Evolutionary conservation across 1,140 invertebrate genomes (phyloP), one percentile per base, ranked within the genome.

Genomic region (Pachypsylla venusta): DNA sequence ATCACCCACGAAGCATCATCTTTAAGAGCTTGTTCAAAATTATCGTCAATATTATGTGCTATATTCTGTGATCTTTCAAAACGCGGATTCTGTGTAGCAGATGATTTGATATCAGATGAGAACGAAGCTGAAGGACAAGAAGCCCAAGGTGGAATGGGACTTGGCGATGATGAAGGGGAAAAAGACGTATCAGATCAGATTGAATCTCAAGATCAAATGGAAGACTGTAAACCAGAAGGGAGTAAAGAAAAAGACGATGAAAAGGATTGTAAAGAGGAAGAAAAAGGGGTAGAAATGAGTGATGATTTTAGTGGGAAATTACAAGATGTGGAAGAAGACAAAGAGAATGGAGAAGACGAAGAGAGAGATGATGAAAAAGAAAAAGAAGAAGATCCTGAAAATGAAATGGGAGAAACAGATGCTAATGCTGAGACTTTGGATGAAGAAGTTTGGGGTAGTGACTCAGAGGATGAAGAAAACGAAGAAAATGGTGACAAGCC

Each of bases 171-270:
- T 0, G 85, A 95, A 65, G 93, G 93, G 10, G 79, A 87, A 60
- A 93, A 90, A 67, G 94, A 99, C 75, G 90, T 98, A 3, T 97
- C 93, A 1, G 93, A 98, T 57, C 77, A 80, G 68, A 90, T 97
- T 28, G 91, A 97, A 71, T 86, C 77, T 55, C 86, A 97, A 76
- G 95, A 98, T 76, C 94, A 97, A 72, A 70, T 97, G 24, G 93
- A 98, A 61, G 91, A 92, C 65, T 84, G 90, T 0, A 79, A 82
- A 67, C 79, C 81, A 54, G 81, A 81, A 12, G 87, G 84, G 19
- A 81, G 93, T 70, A 80, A 85, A 62, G 78, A 81, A 63, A 74
- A 80, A 65, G 73, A 82, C 57, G 79, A 83, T 2, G 81, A 93
- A 60, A 82, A 85, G 62, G 85, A 93, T 69, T 87, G 84, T 63